Percentiles rank a stretch among this genome's conserved stretches.
These are phyloP conservation scores for Tuta absoluta DNA, from an alignment of 2,888 invertebrate species.

Conservation along the genomic window DNA sequence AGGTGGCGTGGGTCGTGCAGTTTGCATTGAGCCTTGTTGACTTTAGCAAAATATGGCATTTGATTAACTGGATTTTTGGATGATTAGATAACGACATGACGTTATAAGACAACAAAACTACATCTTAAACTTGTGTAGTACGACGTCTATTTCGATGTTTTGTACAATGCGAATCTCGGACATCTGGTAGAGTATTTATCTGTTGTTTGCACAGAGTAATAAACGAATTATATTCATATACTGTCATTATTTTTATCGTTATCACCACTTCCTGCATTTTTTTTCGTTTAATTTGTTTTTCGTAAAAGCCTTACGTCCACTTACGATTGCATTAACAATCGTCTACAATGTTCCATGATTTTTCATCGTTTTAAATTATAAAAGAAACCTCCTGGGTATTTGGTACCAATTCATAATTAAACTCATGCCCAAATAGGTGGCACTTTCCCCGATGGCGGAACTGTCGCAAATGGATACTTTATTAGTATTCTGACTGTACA, in stretches of 20 bases:
- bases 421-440: slow-evolving; percentile 48
- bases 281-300: background rate
- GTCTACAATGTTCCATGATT: background rate
- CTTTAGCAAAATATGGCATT: slow-evolving; percentile 35
- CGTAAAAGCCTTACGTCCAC: too few relatives aligned
- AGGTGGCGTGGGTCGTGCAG: slow-evolving; percentile 58
- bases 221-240: slow-evolving; percentile 4
- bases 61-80: slow-evolving; percentile 22
- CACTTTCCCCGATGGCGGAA: slow-evolving; percentile 61
- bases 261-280: background rate
- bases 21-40: slow-evolving; percentile 65
- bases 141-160: background rate
- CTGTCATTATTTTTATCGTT: background rate
- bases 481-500: slow-evolving; percentile 54
- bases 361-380: background rate
- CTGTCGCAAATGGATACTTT: slow-evolving; percentile 36
- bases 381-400: slow-evolving; percentile 13
- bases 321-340: background rate
- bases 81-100: slow-evolving; percentile 21
- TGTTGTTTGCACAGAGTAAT: background rate
- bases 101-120: background rate
- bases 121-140: background rate
- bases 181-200: background rate
- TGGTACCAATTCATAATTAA: slow-evolving; percentile 52
- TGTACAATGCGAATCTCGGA: background rate